phyloP scores from a whole-genome alignment of 2,888 invertebrate species.

The Hypercompe scribonia region DNA sequence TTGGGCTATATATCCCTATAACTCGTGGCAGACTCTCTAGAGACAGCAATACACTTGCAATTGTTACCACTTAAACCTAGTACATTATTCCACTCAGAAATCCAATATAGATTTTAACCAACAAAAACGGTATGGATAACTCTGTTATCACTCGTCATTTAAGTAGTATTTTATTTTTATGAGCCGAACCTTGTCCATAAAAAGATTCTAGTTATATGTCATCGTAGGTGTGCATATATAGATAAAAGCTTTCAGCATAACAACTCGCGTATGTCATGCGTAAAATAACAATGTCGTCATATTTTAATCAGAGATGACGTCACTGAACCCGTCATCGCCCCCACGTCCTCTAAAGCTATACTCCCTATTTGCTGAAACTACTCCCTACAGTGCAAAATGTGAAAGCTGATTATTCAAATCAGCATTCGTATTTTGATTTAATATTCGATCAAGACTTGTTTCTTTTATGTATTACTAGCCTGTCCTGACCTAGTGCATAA shows the following conservation, averaged over 20 bases:
- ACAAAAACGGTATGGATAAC: background rate
- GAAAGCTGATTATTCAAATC: no score
- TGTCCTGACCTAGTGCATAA: no score
- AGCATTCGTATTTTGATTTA: no score
- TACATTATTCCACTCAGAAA: no score
- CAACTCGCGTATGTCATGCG: conserved; percentile 7
- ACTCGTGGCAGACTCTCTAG: no score
- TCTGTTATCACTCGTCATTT: background rate
- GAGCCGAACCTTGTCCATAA: background rate
- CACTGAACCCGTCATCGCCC: conserved; percentile 11
- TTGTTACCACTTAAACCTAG: no score
- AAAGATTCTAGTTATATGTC: background rate
- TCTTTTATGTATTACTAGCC: no score
- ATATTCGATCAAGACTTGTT: no score
- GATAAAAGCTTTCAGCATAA: conserved; percentile 12
- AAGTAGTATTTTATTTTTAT: background rate
- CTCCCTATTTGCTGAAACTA: background rate
- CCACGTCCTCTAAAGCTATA: background rate
- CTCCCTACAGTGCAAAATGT: background rate
- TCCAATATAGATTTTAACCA: background rate
- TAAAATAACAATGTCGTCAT: conserved; percentile 15
- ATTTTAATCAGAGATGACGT: conserved; percentile 22
- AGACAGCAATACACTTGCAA: no score
- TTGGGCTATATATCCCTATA: no score
- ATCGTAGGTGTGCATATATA: conserved; percentile 6